phyloP scores from a whole-genome alignment of 2,797 vertebrate species.

The Meriones psammophilus region DNA sequence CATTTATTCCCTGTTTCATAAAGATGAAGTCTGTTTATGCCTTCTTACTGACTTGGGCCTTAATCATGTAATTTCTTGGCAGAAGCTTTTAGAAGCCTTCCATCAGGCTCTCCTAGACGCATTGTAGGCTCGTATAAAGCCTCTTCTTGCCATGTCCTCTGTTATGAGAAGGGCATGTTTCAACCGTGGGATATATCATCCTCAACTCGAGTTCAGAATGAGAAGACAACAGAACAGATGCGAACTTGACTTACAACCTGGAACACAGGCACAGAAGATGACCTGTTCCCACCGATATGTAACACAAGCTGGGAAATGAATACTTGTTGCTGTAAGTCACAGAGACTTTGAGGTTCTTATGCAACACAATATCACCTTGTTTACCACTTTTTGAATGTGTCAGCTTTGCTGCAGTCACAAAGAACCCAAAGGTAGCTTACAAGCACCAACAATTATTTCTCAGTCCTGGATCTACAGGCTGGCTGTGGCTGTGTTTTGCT shows the following conservation, averaged over 20 bases:
- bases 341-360: constrained; percentile 53
- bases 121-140: not conserved
- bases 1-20: constrained; percentile 47
- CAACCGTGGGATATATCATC: not conserved
- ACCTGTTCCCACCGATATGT: constrained; percentile 8
- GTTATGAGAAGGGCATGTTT: constrained; percentile 49
- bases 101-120: constrained; percentile 1
- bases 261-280: constrained; percentile 45
- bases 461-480: constrained; percentile 32
- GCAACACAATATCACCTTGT: constrained; percentile 29
- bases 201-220: not conserved
- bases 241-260: constrained; percentile 40
- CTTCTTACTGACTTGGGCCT: not conserved
- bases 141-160: not conserved
- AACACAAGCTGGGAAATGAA: constrained; percentile 55
- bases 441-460: constrained; percentile 44
- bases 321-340: constrained; percentile 61
- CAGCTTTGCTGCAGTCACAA: constrained; percentile 58
- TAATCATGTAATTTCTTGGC: constrained; percentile 51
- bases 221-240: not conserved
- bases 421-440: constrained; percentile 50
- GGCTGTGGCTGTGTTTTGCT: constrained; percentile 41
- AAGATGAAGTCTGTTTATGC: not conserved
- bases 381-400: constrained; percentile 62
- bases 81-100: constrained; percentile 57